phyloP scores from a whole-genome alignment of 2,113 vertebrate species.

The Ictalurus punctatus region DNA sequence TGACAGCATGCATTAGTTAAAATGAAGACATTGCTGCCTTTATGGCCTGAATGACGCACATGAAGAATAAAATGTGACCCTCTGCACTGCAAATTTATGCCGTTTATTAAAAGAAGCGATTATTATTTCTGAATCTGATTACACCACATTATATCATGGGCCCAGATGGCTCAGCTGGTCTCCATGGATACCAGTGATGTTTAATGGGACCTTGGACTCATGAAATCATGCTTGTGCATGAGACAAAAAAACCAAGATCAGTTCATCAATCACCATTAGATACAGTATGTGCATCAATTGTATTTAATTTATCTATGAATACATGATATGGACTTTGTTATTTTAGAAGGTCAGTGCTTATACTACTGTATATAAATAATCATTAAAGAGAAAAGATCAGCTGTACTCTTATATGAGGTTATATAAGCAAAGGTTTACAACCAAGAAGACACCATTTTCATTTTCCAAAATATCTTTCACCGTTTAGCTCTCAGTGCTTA shows the following conservation, averaged over 20 bases:
- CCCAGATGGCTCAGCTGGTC: slow-evolving; percentile 54
- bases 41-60: not conserved
- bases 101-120: slow-evolving; percentile 55
- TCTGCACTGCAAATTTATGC: slow-evolving; percentile 1
- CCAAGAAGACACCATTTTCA: not conserved
- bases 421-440: not conserved
- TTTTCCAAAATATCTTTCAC: not conserved
- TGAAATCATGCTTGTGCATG: slow-evolving; percentile 34
- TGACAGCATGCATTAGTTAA: slow-evolving; percentile 27
- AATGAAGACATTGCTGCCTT: slow-evolving; percentile 20
- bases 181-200: slow-evolving; percentile 56
- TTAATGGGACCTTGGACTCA: slow-evolving; percentile 40
- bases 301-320: not conserved
- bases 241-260: not conserved
- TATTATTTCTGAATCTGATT: slow-evolving; percentile 51
- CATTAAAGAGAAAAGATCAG: not conserved
- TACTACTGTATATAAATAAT: not conserved
- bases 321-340: not conserved
- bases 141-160: slow-evolving; percentile 38
- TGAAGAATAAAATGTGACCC: not conserved
- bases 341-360: not conserved
- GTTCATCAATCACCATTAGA: not conserved
- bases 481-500: not conserved
- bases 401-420: not conserved
- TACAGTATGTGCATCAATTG: not conserved